These are phyloP conservation scores for Lordiphosa mommai DNA, from an alignment of 1,140 invertebrate genomes.

Conservation along the genomic window DNA sequence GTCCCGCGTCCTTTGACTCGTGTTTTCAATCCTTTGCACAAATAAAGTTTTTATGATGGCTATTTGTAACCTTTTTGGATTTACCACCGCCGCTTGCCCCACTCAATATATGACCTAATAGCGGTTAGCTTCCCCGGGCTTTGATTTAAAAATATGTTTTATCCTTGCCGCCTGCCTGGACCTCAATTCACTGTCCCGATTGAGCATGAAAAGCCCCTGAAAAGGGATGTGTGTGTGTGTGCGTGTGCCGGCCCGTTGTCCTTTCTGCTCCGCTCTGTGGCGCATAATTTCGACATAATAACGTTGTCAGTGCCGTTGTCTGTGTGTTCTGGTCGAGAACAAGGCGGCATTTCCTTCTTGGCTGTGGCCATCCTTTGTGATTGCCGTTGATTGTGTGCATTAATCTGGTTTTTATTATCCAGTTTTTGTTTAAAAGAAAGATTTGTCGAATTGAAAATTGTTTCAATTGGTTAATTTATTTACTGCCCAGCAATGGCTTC, in stretches of 20 bases:
- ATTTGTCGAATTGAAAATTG: not conserved
- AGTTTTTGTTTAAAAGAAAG: not conserved
- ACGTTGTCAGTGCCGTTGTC: constrained; percentile 15
- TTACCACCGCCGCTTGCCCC: constrained; percentile 17
- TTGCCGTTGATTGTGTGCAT: constrained; percentile 24
- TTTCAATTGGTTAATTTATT: constrained; percentile 22
- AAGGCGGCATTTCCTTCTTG: constrained; percentile 4
- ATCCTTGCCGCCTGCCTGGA: constrained; percentile 16
- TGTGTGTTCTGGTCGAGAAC: constrained; percentile 7
- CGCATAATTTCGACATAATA: constrained; percentile 64
- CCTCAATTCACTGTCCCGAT: constrained; percentile 5
- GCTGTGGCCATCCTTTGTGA: not conserved
- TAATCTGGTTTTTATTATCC: constrained; percentile 29
- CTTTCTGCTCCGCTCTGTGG: constrained; percentile 28
- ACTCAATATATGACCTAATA: constrained; percentile 60
- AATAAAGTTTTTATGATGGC: constrained; percentile 75
- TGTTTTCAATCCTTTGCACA: constrained; percentile 74
- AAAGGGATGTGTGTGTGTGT: constrained; percentile 16
- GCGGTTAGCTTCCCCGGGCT: constrained; percentile 54
- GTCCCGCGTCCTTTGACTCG: constrained; percentile 27
- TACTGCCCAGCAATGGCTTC: constrained; percentile 3
- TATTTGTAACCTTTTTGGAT: constrained; percentile 76
- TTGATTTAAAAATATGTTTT: constrained; percentile 78
- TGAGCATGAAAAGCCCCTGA: constrained; percentile 27
- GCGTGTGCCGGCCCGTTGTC: not conserved